Evolutionary conservation across 1,140 invertebrate genomes (phyloP), one percentile per base, ranked within the genome.

Genomic region (Armadillidium nasatum): DNA sequence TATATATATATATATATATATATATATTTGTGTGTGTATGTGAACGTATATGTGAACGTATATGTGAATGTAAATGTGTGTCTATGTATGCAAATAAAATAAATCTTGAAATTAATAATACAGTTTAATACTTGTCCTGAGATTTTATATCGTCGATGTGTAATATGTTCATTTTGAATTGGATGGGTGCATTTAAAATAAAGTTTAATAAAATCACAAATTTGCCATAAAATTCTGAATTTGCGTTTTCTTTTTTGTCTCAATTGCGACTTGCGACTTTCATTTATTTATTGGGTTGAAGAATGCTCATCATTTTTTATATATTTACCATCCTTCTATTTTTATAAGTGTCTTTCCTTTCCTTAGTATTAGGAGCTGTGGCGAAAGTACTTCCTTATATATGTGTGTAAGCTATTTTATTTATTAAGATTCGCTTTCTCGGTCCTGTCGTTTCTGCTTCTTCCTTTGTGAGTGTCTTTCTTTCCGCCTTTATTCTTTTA

Each of bases 271-370:
- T 13, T 60, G 50, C 19, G 19, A 60, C 50, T 13, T 60, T 60
- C 11, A 13, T 15, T 60, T 60, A 60, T 60, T 60, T 60, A 60
- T 60, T 13, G 50, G 50, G 11, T 2, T 19, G 50, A 60, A 33
- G 33, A 33, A 60, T 60, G 50, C 50, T 60, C 19, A 60, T 60
- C 50, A 60, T 60, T 60, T 60, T 60, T 13, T 60, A 19, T 60
- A 15, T 60, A 15, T 15, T 60, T 60, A 19, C 11, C 11, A 19
- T 60, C 50, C 19, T 19, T 15, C 11, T 15, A 60, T 60, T 60
- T 60, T 60, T 60, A 33, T 33, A 33, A 33, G 50, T 60, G 11
- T 60, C 7, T 19, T 60, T 60, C 11, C 50, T 19, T 19, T 19
- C 50, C 11, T 60, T 60, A 60, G 19, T 15, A 60, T 60, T 60